Base-by-base conservation (phyloP, 2,888 invertebrate species). In the Isoperla grammatica region DNA sequence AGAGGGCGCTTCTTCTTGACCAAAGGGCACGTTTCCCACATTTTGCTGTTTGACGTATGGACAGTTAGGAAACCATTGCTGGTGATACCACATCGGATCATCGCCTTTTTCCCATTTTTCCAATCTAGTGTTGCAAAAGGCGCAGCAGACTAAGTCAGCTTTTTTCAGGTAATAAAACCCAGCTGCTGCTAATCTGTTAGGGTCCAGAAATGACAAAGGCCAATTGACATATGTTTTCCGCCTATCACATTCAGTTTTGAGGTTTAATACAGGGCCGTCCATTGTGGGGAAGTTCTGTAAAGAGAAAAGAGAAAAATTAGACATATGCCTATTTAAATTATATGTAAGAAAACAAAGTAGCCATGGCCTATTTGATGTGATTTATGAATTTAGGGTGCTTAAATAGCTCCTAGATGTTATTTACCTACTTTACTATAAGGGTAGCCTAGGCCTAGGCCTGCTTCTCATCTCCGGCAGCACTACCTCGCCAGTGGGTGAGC, bases 41-140 rank as follows among this genome's bases (percentile, higher is more conserved):
- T 80, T 78, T 54, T 79, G 72, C 35, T 82, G 81, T 20, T 83
- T 78, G 46, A 94, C 74, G 69, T 92, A 87, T 1, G 88, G 85
- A 71, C 95, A 95, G 65, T 84, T 82, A 1, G 87, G 86, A 40
- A 88, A 88, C 86, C 89, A 91, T 56, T 84, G 81, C 66, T 82
- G 78, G 74, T 95, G 95, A 70, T 94, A 93, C 17, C 78, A 78
- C 70, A 86, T 82, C 1, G 92, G 89, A 70, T 86, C 84, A 73
- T 95, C 94, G n/a, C 85, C 87, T 64, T 78, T 80, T 64, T 85
- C 83, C 94, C 94, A 95, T 61, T 84, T 79, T 70, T 87, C 86
- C 60, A 93, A 85, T 73, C 90, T 87, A 55, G 89, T 82, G 66
- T 84, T 82, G 72, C 90, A 90, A 72, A 87, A 90, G 56, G 88